phyloP scores from a whole-genome alignment of 2,888 invertebrate genomes.

The Spatulosminthurus flaviceps region DNA sequence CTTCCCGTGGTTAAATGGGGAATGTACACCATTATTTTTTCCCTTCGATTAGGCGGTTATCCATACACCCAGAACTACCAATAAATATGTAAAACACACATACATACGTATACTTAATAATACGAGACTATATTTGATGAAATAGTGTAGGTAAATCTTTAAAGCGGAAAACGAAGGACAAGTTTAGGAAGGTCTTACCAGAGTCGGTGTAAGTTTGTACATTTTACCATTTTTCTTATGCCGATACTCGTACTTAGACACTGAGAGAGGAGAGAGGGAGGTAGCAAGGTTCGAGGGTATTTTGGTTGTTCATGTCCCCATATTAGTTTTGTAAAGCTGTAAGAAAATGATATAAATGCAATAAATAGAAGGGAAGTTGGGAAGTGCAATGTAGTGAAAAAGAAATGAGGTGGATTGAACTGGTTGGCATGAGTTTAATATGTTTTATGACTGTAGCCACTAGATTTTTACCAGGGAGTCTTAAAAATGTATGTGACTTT shows the following conservation, averaged over 20 bases:
- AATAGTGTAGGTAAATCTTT: slow-evolving; percentile 1
- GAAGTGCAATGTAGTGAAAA: slow-evolving; percentile 28
- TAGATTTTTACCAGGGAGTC: slow-evolving; percentile 24
- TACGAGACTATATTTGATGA: not conserved
- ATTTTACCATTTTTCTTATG: too few relatives aligned
- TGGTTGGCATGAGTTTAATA: slow-evolving; percentile 41
- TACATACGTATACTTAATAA: not conserved
- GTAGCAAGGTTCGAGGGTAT: not conserved
- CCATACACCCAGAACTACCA: not conserved
- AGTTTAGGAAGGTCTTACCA: not conserved
- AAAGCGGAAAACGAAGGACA: not conserved
- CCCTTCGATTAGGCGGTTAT: too few relatives aligned
- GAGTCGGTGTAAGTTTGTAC: too few relatives aligned
- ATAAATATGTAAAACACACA: not conserved
- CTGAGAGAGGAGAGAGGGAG: too few relatives aligned
- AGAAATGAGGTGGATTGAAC: slow-evolving; percentile 47
- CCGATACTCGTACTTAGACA: too few relatives aligned
- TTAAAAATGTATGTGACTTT: too few relatives aligned
- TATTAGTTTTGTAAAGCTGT: not conserved
- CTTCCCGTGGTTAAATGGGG: too few relatives aligned
- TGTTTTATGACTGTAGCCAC: slow-evolving; percentile 38
- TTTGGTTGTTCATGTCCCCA: not conserved
- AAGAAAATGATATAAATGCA: slow-evolving; percentile 12
- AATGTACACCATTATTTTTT: too few relatives aligned
- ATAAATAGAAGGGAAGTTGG: not conserved